These are phyloP conservation scores for Melanostoma mellinum DNA, from an alignment of 2,888 invertebrate species.

Conservation along the genomic window DNA sequence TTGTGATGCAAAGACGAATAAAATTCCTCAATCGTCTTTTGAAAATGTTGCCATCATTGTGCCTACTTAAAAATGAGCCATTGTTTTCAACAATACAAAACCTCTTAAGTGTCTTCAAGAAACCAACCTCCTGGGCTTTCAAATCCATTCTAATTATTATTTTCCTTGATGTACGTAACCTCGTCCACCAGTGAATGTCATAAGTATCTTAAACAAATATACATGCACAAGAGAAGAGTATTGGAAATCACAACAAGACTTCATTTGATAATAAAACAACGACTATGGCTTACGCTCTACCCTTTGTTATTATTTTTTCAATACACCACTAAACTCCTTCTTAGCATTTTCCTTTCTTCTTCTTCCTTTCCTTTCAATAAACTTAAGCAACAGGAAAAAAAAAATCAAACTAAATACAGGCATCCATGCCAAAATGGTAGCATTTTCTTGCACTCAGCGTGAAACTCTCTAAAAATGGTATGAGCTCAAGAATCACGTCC, in stretches of 20 bases:
- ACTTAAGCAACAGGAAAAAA: conserved; percentile 22
- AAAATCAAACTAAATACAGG: conserved; percentile 6
- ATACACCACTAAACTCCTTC: background rate
- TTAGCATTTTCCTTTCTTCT: background rate
- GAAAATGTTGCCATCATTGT: too few species aligned
- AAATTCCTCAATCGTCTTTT: too few species aligned
- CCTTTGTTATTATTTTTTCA: conserved; percentile 25
- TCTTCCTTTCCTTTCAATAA: background rate
- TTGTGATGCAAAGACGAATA: too few species aligned
- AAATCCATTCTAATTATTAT: too few species aligned
- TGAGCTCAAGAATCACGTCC: conserved; percentile 31
- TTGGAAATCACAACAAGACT: conserved; percentile 37
- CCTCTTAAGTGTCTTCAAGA: too few species aligned
- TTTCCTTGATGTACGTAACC: too few species aligned
- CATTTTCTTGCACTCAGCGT: conserved; percentile 36
- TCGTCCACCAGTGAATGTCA: too few species aligned
- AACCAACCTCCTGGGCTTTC: too few species aligned
- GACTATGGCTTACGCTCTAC: background rate
- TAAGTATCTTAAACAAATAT: background rate
- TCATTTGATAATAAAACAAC: conserved; percentile 29
- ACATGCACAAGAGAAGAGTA: background rate
- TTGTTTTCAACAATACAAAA: too few species aligned
- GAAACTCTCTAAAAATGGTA: conserved; percentile 23
- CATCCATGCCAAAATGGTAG: conserved; percentile 18
- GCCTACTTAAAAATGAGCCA: too few species aligned